Conservation (phyloP, 1,140 invertebrate species). For the Drosophila ohnishii region DNA sequence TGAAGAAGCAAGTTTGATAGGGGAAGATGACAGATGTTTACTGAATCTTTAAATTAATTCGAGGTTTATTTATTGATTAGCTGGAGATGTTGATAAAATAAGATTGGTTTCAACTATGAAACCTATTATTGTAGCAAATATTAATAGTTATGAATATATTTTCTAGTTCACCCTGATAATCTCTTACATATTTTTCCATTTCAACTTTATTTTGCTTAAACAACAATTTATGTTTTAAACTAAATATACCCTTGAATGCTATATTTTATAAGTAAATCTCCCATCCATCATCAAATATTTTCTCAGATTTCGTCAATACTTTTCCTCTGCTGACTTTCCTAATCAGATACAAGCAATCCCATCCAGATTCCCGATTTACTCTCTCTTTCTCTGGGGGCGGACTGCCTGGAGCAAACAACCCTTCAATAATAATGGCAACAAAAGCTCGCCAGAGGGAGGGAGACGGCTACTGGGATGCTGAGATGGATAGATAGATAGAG, state of each 20-base stretch:
- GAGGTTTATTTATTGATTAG: conserved; percentile 1
- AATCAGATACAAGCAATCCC: conserved; percentile 21
- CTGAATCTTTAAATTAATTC: background rate
- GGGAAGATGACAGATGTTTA: background rate
- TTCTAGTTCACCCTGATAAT: background rate
- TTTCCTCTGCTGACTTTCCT: conserved; percentile 1
- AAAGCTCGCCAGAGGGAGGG: conserved; percentile 11
- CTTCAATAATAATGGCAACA: conserved; percentile 22
- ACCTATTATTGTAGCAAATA: background rate
- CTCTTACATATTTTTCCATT: no score
- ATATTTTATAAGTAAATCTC: background rate
- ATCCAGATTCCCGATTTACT: conserved; percentile 15
- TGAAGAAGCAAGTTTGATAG: background rate
- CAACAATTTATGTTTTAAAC: background rate
- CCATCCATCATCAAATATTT: background rate
- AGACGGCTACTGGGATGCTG: background rate
- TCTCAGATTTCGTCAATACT: conserved; percentile 4
- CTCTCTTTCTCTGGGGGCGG: conserved; percentile 18
- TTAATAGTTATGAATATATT: background rate
- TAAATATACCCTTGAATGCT: no score
- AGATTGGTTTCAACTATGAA: background rate
- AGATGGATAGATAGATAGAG: conserved; percentile 40
- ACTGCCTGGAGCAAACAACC: conserved; percentile 9
- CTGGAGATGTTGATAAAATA: background rate
- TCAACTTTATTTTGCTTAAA: no score